Conservation (phyloP, 1,140 invertebrate species). For the Megathymus violae region DNA sequence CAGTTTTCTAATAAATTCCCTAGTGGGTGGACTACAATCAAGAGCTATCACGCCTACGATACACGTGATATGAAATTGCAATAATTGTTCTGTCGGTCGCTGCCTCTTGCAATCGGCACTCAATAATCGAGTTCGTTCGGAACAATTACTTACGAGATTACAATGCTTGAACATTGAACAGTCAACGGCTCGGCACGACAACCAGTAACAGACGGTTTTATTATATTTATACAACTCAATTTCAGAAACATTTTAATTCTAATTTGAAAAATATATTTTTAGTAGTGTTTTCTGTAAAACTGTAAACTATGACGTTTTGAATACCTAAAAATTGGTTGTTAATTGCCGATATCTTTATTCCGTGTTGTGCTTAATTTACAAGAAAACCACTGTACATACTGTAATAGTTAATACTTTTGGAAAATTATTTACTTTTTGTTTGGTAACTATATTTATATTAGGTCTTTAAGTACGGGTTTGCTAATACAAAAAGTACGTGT, state of each 20-base stretch:
- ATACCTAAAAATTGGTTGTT: too few relatives aligned
- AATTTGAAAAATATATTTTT: too few relatives aligned
- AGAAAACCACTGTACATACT: too few relatives aligned
- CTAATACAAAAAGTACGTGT: constrained; percentile 1
- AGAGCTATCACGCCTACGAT: constrained; percentile 26
- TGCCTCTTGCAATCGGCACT: constrained; percentile 16
- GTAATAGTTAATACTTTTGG: too few relatives aligned
- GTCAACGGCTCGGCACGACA: too few relatives aligned
- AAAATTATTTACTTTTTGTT: not conserved
- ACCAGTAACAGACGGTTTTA: not conserved
- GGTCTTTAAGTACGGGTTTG: not conserved
- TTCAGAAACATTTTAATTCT: too few relatives aligned
- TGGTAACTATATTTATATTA: not conserved
- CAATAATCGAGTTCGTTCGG: not conserved
- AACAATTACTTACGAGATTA: not conserved
- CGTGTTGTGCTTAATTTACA: too few relatives aligned
- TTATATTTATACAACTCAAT: too few relatives aligned
- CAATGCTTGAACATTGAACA: not conserved
- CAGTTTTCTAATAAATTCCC: constrained; percentile 32
- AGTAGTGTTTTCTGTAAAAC: too few relatives aligned
- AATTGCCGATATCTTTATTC: too few relatives aligned
- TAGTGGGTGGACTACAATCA: constrained; percentile 32
- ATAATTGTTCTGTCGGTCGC: constrained; percentile 26
- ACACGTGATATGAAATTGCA: constrained; percentile 31
- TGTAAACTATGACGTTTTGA: too few relatives aligned